Conservation (phyloP, 2,113 vertebrate species). For the Xiphorhynchus elegans region DNA sequence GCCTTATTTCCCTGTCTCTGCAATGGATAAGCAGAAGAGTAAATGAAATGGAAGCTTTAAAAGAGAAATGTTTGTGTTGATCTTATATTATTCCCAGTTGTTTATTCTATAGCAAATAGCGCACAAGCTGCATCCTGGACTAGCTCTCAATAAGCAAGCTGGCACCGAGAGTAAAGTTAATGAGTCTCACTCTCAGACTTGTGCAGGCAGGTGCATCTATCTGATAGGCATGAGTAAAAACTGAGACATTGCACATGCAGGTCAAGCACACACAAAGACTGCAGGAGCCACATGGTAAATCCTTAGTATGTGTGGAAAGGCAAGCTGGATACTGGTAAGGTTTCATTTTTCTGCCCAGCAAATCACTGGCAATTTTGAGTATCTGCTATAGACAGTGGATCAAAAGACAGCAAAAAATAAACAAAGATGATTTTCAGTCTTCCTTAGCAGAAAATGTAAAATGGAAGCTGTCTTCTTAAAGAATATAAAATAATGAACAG, state of each 20-base stretch:
- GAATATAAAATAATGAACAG: neutral
- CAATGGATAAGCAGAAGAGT: neutral
- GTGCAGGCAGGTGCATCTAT: neutral
- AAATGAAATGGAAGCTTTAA: neutral
- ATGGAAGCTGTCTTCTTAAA: neutral
- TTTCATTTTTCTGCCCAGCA: neutral
- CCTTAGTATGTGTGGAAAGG: neutral
- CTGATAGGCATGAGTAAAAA: neutral
- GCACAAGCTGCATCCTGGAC: too few species aligned
- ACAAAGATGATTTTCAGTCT: neutral
- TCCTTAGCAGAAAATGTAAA: neutral
- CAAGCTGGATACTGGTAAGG: neutral
- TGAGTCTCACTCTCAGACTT: neutral
- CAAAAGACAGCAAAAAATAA: neutral
- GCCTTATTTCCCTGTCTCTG: neutral
- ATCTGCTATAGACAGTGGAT: neutral
- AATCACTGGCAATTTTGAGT: neutral
- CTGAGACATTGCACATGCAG: neutral
- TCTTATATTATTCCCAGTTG: neutral
- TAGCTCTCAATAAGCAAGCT: neutral
- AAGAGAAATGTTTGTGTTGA: neutral
- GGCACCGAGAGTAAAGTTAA: neutral
- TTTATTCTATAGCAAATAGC: neutral
- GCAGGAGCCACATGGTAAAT: neutral
- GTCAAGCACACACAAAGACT: fast-evolving